Evolutionary conservation across 2,888 invertebrate species (phyloP).

Genomic region (Meghimatium bilineatum): DNA sequence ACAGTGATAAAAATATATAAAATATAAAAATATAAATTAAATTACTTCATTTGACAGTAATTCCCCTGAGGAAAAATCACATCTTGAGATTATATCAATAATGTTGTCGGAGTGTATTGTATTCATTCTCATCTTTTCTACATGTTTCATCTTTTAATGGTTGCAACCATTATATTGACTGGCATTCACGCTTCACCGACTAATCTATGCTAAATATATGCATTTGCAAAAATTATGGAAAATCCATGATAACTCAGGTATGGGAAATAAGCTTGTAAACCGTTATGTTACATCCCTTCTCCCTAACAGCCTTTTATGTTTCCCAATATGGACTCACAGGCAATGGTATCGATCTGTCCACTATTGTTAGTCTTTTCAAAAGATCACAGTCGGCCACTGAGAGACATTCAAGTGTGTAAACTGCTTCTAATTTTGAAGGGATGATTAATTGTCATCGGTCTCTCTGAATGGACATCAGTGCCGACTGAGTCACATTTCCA

Average conservation of each 20-base stretch:
- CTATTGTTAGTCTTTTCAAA: conserved; percentile 28
- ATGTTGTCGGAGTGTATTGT: background rate
- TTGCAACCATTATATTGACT: background rate
- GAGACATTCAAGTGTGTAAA: conserved; percentile 35
- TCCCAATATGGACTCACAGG: background rate
- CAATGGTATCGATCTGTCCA: conserved; percentile 8
- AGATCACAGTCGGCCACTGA: conserved; percentile 3
- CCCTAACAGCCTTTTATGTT: background rate
- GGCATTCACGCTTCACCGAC: background rate
- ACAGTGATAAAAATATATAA: background rate
- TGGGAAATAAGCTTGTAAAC: conserved; percentile 34
- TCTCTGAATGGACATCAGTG: conserved; percentile 17
- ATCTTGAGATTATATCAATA: conserved; percentile 8
- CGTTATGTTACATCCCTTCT: background rate
- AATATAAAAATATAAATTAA: conserved; percentile 13
- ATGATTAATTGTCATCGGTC: conserved; percentile 38
- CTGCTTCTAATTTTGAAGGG: conserved; percentile 34
- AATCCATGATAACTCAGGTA: conserved; percentile 3
- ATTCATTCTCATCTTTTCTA: background rate
- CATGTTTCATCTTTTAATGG: conserved; percentile 20
- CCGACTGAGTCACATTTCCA: conserved; percentile 23
- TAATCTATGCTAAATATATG: conserved; percentile 11
- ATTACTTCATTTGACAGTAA: conserved; percentile 17
- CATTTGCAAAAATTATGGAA: conserved; percentile 24
- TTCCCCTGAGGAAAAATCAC: background rate